A percentile compares a stretch with the other conserved stretches of the same genome.
Conservation (phyloP, 2,797 vertebrate genomes). For the Channallabes apus region DNA sequence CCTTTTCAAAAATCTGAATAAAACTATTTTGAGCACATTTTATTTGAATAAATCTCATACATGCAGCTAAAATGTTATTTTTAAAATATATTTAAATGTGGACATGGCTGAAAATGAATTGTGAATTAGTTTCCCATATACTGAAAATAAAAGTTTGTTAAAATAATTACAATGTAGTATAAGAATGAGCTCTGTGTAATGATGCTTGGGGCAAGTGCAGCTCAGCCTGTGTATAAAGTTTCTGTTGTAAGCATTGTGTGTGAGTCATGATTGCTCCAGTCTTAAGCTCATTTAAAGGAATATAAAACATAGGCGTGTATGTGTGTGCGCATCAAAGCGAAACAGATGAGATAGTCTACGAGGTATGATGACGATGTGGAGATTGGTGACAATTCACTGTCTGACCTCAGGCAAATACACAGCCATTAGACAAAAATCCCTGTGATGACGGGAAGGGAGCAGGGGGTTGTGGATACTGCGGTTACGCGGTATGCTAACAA, state of each 20-base stretch:
- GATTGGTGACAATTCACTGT: constrained; percentile 39
- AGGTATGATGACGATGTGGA: constrained; percentile 38
- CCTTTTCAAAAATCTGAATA: neutral
- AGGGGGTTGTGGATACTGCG: constrained; percentile 50
- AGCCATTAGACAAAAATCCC: constrained; percentile 43
- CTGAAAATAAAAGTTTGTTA: neutral
- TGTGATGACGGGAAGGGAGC: constrained; percentile 54
- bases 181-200: neutral
- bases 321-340: neutral
- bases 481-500: constrained; percentile 45
- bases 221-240: neutral
- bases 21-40: constrained; percentile 58
- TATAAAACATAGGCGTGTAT: constrained; percentile 8
- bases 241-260: constrained; percentile 6
- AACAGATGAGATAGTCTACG: constrained; percentile 20
- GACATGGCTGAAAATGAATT: neutral
- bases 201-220: neutral
- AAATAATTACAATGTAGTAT: neutral
- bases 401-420: constrained; percentile 36
- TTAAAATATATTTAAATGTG: neutral
- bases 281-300: constrained; percentile 6
- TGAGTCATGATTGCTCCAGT: constrained; percentile 25
- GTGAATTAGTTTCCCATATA: neutral
- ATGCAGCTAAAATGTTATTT: neutral
- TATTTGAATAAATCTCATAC: neutral